Percentiles rank a stretch among this genome's conserved stretches.
phyloP scores from a whole-genome alignment of 2,888 invertebrate genomes.

The Drosophila robusta region DNA sequence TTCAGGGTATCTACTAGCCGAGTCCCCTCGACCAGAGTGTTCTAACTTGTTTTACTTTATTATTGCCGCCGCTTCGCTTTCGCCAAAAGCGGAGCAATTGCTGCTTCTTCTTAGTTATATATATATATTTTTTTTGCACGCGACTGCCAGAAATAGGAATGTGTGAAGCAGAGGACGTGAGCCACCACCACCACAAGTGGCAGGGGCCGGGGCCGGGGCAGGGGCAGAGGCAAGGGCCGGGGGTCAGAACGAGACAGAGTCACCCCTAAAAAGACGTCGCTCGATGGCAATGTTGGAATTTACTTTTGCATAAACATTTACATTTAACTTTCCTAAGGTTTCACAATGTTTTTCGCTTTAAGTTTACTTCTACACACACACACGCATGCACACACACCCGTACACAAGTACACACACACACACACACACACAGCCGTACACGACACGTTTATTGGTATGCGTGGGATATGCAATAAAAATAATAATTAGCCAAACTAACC shows the following conservation, averaged over 20 bases:
- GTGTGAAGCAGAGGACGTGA: constrained; percentile 35
- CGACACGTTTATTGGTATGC: constrained; percentile 24
- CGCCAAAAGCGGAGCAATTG: constrained; percentile 37
- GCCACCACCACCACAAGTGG: constrained; percentile 40
- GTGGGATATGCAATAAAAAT: constrained; percentile 42
- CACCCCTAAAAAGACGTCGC: constrained; percentile 58
- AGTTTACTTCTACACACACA: constrained; percentile 36
- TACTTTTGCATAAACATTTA: constrained; percentile 75
- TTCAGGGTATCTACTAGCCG: background rate
- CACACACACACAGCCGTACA: constrained; percentile 5
- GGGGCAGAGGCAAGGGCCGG: constrained; percentile 14
- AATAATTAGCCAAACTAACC: constrained; percentile 37
- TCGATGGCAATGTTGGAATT: constrained; percentile 69
- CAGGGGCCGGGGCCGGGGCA: constrained; percentile 9
- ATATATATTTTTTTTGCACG: constrained; percentile 50
- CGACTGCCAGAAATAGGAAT: constrained; percentile 51
- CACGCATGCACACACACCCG: constrained; percentile 22
- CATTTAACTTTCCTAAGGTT: constrained; percentile 68
- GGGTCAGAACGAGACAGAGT: constrained; percentile 28
- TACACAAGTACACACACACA: constrained; percentile 9
- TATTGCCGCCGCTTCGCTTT: constrained; percentile 50
- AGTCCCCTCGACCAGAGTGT: background rate
- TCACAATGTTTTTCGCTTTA: constrained; percentile 49
- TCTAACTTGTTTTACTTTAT: constrained; percentile 37
- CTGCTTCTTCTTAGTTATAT: constrained; percentile 26